Percentiles rank a stretch among this genome's conserved stretches.
phyloP scores from a whole-genome alignment of 2,797 vertebrate species.

The Salmo trutta region DNA sequence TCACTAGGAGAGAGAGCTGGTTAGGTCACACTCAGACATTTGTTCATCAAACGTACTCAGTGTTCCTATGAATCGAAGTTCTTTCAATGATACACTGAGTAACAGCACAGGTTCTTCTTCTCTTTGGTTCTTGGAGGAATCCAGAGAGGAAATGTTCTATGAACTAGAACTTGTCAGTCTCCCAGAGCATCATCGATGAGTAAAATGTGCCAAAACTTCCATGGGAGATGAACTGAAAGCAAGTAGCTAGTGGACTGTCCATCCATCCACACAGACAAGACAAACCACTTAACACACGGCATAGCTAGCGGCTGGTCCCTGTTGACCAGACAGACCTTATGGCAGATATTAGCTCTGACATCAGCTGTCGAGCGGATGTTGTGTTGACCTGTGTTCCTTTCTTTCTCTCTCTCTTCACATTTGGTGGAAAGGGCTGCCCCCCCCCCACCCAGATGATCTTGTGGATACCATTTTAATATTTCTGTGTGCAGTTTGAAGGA shows the following conservation, averaged over 20 bases:
- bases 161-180: neutral
- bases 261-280: neutral
- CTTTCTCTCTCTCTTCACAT: too few relatives aligned
- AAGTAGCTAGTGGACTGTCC: neutral
- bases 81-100: neutral
- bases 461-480: neutral
- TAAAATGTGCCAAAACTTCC: neutral
- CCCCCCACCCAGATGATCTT: too few relatives aligned
- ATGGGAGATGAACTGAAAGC: neutral
- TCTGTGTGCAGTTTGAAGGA: neutral
- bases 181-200: neutral
- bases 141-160: neutral
- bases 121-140: neutral
- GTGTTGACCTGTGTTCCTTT: too few relatives aligned
- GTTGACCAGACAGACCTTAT: constrained; percentile 12
- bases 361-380: constrained; percentile 28
- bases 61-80: neutral
- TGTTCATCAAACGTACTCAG: neutral
- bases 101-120: neutral
- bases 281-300: constrained; percentile 3
- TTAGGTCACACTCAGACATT: neutral
- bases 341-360: constrained; percentile 60
- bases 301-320: neutral
- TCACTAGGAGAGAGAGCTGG: neutral
- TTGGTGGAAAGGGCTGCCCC: too few relatives aligned